Conservation (phyloP, 2,797 vertebrate genomes). For the Anguilla obscura region DNA sequence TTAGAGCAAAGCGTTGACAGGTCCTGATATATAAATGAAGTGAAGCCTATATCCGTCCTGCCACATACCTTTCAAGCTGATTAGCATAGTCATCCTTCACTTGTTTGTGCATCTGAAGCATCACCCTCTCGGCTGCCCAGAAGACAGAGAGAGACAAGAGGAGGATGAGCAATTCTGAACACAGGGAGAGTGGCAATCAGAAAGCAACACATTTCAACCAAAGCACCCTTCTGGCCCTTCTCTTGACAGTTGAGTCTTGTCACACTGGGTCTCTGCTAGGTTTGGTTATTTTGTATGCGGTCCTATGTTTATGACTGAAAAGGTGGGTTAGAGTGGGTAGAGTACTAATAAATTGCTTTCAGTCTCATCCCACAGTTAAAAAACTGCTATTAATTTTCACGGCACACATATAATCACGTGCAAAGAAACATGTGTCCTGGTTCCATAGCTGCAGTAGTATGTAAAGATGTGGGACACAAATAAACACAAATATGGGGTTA, state of each 20-base stretch:
- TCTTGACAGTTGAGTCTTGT: constrained; percentile 35
- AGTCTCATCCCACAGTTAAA: constrained; percentile 7
- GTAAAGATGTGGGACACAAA: neutral
- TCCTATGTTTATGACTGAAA: constrained; percentile 37
- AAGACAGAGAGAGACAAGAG: constrained; percentile 23
- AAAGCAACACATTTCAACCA: constrained; percentile 39
- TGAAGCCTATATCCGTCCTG: constrained; percentile 14
- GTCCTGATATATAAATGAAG: constrained; percentile 29
- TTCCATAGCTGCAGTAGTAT: neutral
- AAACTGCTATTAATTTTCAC: neutral
- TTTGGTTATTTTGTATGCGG: constrained; percentile 27
- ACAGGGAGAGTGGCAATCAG: constrained; percentile 33
- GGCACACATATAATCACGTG: neutral
- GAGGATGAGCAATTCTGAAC: constrained; percentile 19
- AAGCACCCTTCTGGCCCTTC: constrained; percentile 31
- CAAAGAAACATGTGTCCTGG: neutral
- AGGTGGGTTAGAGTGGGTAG: constrained; percentile 18
- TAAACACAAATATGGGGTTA: neutral
- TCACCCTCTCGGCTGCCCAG: constrained; percentile 17
- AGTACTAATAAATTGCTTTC: constrained; percentile 7
- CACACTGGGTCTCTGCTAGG: constrained; percentile 21
- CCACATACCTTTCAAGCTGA: constrained; percentile 29
- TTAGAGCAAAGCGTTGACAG: constrained; percentile 35
- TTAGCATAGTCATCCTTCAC: constrained; percentile 35
- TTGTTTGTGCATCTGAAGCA: constrained; percentile 32